These are phyloP conservation scores for Erythrocebus patas DNA, from an alignment of 2,113 vertebrate genomes.

Conservation along the genomic window DNA sequence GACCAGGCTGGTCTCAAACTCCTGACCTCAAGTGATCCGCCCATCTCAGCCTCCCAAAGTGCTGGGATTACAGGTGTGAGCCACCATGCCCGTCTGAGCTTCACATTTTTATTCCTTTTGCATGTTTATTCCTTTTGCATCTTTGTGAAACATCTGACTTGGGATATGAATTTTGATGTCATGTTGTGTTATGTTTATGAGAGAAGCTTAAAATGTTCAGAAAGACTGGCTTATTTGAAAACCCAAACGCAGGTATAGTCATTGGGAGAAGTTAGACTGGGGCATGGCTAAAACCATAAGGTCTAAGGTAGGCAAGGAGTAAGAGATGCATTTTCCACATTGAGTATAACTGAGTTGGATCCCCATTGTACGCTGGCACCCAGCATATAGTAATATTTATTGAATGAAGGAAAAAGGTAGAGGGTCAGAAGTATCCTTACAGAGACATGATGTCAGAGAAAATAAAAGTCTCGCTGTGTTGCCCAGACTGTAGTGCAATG, in stretches of 20 bases:
- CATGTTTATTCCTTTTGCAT: background rate
- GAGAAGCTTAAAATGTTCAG: background rate
- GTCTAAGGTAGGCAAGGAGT: background rate
- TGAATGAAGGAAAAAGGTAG: background rate
- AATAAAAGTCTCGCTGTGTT: background rate
- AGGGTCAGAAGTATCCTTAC: background rate
- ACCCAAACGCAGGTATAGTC: background rate
- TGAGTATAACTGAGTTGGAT: background rate
- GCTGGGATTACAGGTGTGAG: too few species aligned
- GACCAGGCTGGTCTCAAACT: too few species aligned
- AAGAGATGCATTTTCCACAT: background rate
- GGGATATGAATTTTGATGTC: background rate
- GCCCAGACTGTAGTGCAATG: too few species aligned
- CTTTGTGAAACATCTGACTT: background rate
- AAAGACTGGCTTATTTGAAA: background rate
- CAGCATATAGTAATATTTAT: background rate
- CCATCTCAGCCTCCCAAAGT: too few species aligned
- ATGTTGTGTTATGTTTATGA: background rate
- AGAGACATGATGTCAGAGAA: background rate
- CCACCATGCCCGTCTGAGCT: background rate
- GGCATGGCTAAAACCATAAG: background rate
- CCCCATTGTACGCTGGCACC: too few species aligned
- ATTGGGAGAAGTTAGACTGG: background rate
- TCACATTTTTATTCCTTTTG: background rate
- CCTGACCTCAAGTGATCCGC: too few species aligned